Base-by-base conservation (phyloP, 2,113 vertebrate genomes). In the Actenoides hombroni region DNA sequence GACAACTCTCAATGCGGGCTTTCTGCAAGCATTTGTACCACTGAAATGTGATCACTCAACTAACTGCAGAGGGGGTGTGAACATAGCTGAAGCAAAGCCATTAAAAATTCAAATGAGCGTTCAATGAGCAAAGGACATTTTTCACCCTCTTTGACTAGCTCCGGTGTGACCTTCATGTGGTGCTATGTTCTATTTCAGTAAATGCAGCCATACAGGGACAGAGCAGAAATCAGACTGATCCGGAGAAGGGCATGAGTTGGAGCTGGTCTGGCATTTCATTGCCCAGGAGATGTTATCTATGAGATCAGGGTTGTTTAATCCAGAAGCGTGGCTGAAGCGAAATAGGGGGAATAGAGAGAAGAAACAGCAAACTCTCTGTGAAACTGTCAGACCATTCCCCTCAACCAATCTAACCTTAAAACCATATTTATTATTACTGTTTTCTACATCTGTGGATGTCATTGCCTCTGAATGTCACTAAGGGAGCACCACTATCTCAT, bases 41-140 rank as follows among this genome's bases (percentile, higher is more conserved):
- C 69, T 7, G 76, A 73, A 21, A 82, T 0, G 59, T 1, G 16
- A 39, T 63, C 3, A 2, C 75, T 81, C 59, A 2, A 1, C 78
- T 59, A 42, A 0, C 54, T 0, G 59, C 84, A 31, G 78, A 77
- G 90, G 61, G 85, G 77, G 26, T 57, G 86, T 67, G 88, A 94
- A 33, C 39, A 6, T 10, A 49, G 74, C 92, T 65, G 69, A 46
- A 61, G 96, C 83, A 80, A 65, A 96, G 78, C 94, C 84, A 94
- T 97, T 96, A 96, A 92, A 93, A 86, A 97, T 96, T 96, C 88
- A 95, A 95, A 97, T 96, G 92, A 96, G 94, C 11, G 1, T 86
- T 96, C 40, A 4, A 81, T 88, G 94, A 94, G 94, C 88, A 60
- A 91, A 97, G 96, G 96, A 95, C 92, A 48, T 61, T 92, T 80